Conservation (phyloP, 2,888 invertebrate species). For the Rhogogaster chlorosoma region DNA sequence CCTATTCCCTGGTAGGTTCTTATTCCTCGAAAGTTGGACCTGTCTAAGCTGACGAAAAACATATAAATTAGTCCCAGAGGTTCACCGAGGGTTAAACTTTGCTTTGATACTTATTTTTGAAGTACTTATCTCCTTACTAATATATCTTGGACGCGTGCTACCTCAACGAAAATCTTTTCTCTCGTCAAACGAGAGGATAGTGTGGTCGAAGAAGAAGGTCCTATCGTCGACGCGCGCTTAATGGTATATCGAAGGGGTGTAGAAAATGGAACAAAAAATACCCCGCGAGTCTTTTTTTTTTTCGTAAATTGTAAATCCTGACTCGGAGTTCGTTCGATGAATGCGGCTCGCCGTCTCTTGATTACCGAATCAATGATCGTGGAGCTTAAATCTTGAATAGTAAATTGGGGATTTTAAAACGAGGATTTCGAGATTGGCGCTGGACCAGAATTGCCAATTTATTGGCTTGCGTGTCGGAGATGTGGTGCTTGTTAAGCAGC, state of each 20-base stretch:
- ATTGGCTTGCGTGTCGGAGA: conserved; percentile 66
- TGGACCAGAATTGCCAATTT: conserved; percentile 60
- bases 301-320: neutral
- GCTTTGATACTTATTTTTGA: conserved; percentile 53
- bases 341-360: neutral
- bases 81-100: conserved; percentile 47
- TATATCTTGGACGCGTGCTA: conserved; percentile 40
- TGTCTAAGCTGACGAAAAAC: conserved; percentile 53
- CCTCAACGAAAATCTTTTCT: neutral
- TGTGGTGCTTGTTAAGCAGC: conserved; percentile 65
- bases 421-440: conserved; percentile 43
- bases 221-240: neutral
- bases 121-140: conserved; percentile 52
- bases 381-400: conserved; percentile 29
- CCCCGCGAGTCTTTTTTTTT: neutral
- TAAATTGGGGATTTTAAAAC: conserved; percentile 44
- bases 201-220: neutral
- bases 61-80: conserved; percentile 45
- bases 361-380: conserved; percentile 41
- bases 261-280: neutral
- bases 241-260: neutral
- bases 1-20: neutral
- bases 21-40: conserved; percentile 34
- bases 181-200: neutral
- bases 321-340: neutral